phyloP scores from a whole-genome alignment of 1,140 invertebrate species.

The Monomorium pharaonis region DNA sequence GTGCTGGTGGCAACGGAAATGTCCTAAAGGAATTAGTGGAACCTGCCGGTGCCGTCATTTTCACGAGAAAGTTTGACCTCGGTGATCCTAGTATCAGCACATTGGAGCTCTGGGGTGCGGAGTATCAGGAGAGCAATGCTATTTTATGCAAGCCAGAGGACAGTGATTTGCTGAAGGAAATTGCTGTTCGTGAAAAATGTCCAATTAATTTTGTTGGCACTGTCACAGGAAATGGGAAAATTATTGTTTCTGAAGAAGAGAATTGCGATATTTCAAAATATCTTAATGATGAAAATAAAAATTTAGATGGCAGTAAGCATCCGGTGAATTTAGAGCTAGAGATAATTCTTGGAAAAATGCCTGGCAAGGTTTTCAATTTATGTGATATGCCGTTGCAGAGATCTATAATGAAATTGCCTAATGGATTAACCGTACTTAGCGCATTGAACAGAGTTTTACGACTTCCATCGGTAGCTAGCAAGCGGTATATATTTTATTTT shows the following conservation, averaged over 20 bases:
- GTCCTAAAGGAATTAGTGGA: slow-evolving; percentile 98
- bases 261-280: slow-evolving; percentile 79
- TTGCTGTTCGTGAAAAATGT: slow-evolving; percentile 95
- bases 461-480: slow-evolving; percentile 96
- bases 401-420: slow-evolving; percentile 85
- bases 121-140: slow-evolving; percentile 99
- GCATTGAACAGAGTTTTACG: slow-evolving; percentile 93
- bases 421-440: slow-evolving; percentile 86
- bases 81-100: slow-evolving; percentile 97
- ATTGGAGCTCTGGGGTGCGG: slow-evolving; percentile 98
- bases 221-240: slow-evolving; percentile 94
- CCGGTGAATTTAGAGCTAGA: slow-evolving; percentile 96
- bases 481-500: slow-evolving; percentile 86
- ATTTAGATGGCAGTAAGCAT: slow-evolving; percentile 80
- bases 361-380: slow-evolving; percentile 89
- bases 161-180: slow-evolving; percentile 88
- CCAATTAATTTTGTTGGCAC: slow-evolving; percentile 97
- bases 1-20: slow-evolving; percentile 99
- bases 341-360: slow-evolving; percentile 95
- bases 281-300: slow-evolving; percentile 71
- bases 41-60: slow-evolving; percentile 96
- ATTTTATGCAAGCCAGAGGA: slow-evolving; percentile 90
- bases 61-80: slow-evolving; percentile 94
- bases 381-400: slow-evolving; percentile 77
- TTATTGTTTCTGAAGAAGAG: slow-evolving; percentile 90